A percentile compares a stretch with the other conserved stretches of the same genome.
These are phyloP conservation scores for Aythya baeri DNA, from an alignment of 2,113 vertebrate genomes.

Conservation along the genomic window DNA sequence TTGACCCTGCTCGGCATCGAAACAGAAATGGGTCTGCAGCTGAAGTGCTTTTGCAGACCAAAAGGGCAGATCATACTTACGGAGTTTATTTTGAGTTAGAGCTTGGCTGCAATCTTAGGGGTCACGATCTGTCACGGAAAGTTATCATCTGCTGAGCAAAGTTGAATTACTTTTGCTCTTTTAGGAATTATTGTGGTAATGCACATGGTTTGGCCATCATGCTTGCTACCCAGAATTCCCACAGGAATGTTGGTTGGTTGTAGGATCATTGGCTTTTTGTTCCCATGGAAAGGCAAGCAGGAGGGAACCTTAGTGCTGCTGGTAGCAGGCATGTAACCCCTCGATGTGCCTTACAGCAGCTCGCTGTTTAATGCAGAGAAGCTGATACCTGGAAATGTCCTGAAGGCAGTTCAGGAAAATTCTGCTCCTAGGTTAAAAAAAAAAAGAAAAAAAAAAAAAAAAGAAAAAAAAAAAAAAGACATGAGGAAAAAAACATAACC, in stretches of 20 bases:
- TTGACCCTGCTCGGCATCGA: not conserved
- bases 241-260: not conserved
- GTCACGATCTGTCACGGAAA: not conserved
- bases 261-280: not conserved
- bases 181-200: not conserved
- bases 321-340: not conserved
- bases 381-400: not conserved
- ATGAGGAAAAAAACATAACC: no score
- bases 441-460: not conserved
- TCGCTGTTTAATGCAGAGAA: not conserved
- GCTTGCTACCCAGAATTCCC: not conserved
- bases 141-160: not conserved
- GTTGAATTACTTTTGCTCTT: not conserved
- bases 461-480: not conserved
- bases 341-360: not conserved
- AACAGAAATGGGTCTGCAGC: not conserved
- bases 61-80: not conserved
- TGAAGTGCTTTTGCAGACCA: not conserved
- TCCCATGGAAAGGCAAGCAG: not conserved
- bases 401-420: not conserved
- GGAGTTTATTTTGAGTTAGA: not conserved
- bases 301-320: not conserved
- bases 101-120: rapidly evolving
- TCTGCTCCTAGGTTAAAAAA: not conserved
- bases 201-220: not conserved